Conservation (phyloP, 2,888 invertebrate genomes). For the Atethmia centrago region DNA sequence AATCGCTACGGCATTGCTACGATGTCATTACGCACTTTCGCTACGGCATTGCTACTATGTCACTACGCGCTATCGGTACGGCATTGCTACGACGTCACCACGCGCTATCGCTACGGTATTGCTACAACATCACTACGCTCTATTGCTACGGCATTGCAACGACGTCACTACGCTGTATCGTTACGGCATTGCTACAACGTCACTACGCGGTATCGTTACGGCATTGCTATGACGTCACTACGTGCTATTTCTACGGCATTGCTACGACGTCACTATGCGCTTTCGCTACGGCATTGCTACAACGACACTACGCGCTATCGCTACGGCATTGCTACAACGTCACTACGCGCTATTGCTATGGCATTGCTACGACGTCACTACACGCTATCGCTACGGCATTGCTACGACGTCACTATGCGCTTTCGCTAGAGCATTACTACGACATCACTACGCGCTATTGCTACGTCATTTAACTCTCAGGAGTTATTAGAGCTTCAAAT, state of each 20-base stretch:
- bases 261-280: not conserved
- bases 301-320: not conserved
- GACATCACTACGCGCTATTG: not conserved
- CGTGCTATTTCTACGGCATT: not conserved
- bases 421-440: no score
- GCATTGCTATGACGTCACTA: no score
- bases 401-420: not conserved
- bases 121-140: not conserved
- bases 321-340: not conserved
- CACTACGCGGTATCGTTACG: not conserved
- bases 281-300: not conserved
- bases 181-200: not conserved
- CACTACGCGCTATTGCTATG: not conserved
- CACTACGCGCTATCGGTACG: not conserved
- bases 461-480: no score
- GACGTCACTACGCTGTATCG: not conserved
- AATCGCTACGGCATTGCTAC: no score
- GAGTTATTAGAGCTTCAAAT: no score
- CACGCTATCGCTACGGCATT: not conserved
- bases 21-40: no score
- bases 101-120: not conserved
- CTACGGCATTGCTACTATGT: no score
- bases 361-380: not conserved
- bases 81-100: not conserved
- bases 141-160: not conserved